Evolutionary conservation across 2,888 invertebrate genomes (phyloP), one percentile per base, ranked within the genome.

Genomic region (Rugalucina vietnamica): DNA sequence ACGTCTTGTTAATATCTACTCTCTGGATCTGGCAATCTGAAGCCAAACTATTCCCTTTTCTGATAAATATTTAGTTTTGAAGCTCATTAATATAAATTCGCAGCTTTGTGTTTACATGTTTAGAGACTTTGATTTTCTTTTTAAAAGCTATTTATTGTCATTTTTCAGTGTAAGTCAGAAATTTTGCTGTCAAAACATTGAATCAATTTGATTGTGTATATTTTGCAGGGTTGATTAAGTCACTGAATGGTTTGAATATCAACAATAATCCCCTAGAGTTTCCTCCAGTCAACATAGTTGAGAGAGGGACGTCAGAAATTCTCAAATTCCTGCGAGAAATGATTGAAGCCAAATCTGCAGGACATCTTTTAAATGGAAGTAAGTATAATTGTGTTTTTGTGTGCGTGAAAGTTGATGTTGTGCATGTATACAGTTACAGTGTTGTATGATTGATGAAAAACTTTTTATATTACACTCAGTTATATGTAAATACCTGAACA

Each of bases 231-330:
- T 85, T 93, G 69, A 92, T 95, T 0, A 91, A 90, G 71, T 92
- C 93, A 36, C 88, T 95, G 71, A 90, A 92, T 90, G 94, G 94
- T 5, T 84, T 95, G 65, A 95, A 94, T 79, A 93, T 94, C 37
- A 88, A 88, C 54, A 91, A 92, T 86, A 95, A 95, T 81, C 95
- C 94, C 1, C 84, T 95, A 36, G 94, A 94, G 74, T 95, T 94
- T 82, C 95, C 95, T 29, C 94, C 94, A 21, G 76, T 83, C 57
- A 93, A 93, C 60, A 88, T 95, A 24, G 90, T 94, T 36, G 91
- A 93, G 73, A 91, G 90, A 77, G 95, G 95, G 32, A 93, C 93
- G 21, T 86, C 87, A 60, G 91, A 91, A 79, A 92, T 94, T 21
- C 88, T 93, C n/a, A 88, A 88, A 57, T 95, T 93, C 81, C 86